These are phyloP conservation scores for Salvator merianae DNA, from an alignment of 2,113 vertebrate genomes.

Conservation along the genomic window DNA sequence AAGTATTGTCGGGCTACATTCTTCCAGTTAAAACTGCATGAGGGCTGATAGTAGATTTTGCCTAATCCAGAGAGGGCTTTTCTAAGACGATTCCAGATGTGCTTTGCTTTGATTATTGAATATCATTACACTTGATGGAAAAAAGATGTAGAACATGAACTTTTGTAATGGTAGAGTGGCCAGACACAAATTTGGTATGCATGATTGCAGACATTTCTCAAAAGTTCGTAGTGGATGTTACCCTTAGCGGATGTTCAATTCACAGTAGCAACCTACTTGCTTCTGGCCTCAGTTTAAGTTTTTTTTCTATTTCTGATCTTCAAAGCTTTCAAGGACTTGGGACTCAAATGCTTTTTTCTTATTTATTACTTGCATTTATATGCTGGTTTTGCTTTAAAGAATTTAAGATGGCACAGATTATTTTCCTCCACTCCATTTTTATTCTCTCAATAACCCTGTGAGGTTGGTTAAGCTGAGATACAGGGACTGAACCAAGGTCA, in stretches of 20 bases:
- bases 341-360: neutral
- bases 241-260: neutral
- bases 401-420: no score
- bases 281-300: neutral
- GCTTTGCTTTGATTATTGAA: no score
- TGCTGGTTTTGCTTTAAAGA: no score
- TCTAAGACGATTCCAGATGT: neutral
- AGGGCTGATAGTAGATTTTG: neutral
- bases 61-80: neutral
- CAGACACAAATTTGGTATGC: neutral
- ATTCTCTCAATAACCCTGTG: no score
- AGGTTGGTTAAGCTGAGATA: no score
- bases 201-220: neutral
- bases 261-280: no score
- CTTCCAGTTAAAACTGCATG: neutral
- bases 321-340: neutral
- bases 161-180: neutral
- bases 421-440: no score
- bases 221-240: neutral
- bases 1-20: neutral
- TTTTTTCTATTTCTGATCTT: neutral
- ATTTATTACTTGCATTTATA: no score
- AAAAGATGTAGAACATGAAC: neutral
- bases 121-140: neutral
- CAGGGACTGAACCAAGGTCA: no score